phyloP scores from a whole-genome alignment of 2,797 vertebrate species.

The Uromys caudimaculatus region DNA sequence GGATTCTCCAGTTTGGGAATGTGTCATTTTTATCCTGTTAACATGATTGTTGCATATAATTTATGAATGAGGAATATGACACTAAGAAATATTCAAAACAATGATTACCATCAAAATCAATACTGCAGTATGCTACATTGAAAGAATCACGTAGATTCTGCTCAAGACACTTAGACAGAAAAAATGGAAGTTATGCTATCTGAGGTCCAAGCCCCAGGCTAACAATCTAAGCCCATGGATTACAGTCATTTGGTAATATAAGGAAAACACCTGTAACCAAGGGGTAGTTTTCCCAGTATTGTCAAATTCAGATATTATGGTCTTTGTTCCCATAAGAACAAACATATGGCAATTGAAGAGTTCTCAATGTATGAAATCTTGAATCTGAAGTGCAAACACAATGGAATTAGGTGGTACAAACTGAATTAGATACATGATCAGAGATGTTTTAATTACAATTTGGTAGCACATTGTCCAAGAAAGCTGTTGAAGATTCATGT shows the following conservation, averaged over 20 bases:
- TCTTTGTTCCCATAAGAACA: neutral
- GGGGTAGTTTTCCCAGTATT: neutral
- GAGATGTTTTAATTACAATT: neutral
- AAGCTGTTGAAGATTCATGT: neutral
- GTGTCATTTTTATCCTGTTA: neutral
- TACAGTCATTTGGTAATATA: too few relatives aligned
- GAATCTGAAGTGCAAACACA: neutral
- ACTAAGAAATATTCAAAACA: conserved; percentile 20
- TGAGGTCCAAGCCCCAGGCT: neutral
- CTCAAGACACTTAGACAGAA: neutral
- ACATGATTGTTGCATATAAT: neutral
- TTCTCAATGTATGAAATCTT: neutral
- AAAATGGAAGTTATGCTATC: neutral
- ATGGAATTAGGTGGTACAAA: neutral
- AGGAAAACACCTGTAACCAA: neutral
- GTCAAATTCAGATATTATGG: neutral
- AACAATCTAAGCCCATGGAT: neutral
- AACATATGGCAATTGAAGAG: neutral
- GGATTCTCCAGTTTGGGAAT: neutral
- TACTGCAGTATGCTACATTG: neutral
- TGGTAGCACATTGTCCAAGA: neutral
- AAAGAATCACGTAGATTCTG: neutral
- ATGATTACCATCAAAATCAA: conserved; percentile 16
- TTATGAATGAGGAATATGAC: neutral
- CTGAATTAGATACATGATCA: neutral